phyloP scores from a whole-genome alignment of 2,888 invertebrate species.

The Eupithecia abbreviata region DNA sequence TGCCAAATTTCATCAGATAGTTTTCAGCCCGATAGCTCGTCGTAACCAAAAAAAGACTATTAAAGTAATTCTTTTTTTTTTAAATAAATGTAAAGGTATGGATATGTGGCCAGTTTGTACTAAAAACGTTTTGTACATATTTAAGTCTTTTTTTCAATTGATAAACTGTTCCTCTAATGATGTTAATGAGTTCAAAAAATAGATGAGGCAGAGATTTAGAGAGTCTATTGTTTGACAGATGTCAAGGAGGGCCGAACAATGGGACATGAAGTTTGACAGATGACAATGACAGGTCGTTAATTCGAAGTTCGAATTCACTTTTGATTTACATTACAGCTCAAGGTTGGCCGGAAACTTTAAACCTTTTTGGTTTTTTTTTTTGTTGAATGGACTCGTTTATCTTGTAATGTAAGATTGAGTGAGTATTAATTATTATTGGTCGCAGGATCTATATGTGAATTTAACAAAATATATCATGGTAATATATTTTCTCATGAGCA shows the following conservation, averaged over 20 bases:
- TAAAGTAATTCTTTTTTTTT: too few relatives aligned
- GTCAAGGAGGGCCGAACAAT: constrained; percentile 46
- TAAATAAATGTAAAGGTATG: too few relatives aligned
- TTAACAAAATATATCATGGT: background rate
- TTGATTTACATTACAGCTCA: constrained; percentile 38
- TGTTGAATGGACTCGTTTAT: constrained; percentile 8
- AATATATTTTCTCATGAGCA: background rate
- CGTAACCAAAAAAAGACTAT: too few relatives aligned
- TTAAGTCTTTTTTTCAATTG: too few relatives aligned
- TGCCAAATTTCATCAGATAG: background rate
- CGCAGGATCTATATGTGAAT: background rate
- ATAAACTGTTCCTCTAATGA: too few relatives aligned
- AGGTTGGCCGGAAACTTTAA: constrained; percentile 38
- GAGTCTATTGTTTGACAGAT: constrained; percentile 43
- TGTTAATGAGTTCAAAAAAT: too few relatives aligned
- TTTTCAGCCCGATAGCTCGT: background rate
- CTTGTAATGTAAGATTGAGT: background rate
- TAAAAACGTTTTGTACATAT: too few relatives aligned
- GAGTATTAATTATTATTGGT: background rate
- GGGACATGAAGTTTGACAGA: constrained; percentile 37
- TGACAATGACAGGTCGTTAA: constrained; percentile 40
- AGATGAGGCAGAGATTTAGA: too few relatives aligned
- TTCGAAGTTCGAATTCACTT: constrained; percentile 19
- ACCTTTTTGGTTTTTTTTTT: constrained; percentile 22
- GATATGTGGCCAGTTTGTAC: too few relatives aligned